Percentiles rank a stretch among this genome's conserved stretches.
Evolutionary conservation across 2,113 vertebrate genomes (phyloP).

Genomic region (Salvelinus namaycush): DNA sequence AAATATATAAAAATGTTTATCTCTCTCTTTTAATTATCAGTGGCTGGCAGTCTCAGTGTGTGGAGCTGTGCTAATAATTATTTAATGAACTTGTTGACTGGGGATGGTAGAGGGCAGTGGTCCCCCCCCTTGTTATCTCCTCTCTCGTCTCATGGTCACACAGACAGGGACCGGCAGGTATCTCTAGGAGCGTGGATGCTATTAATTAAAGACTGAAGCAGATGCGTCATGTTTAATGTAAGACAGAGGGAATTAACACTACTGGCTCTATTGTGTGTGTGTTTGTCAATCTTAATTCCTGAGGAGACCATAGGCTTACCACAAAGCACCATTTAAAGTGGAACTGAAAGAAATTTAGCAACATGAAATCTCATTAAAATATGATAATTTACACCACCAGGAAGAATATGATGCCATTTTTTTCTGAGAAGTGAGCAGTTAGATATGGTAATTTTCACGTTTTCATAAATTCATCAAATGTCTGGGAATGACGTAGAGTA

Average conservation of each 20-base stretch:
- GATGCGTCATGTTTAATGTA: constrained; percentile 25
- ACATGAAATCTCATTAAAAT: too few species aligned
- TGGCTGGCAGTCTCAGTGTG: constrained; percentile 45
- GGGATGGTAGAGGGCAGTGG: constrained; percentile 48
- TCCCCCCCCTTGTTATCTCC: constrained; percentile 45
- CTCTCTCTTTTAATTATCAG: constrained; percentile 69
- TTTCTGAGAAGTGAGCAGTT: too few species aligned
- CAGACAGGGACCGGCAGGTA: constrained; percentile 23
- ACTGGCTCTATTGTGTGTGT: not conserved
- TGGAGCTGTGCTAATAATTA: constrained; percentile 69
- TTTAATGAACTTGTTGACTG: constrained; percentile 76
- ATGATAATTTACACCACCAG: too few species aligned
- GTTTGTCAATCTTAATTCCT: not conserved
- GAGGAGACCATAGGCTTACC: too few species aligned
- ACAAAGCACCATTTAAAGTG: not conserved
- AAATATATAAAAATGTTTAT: constrained; percentile 40
- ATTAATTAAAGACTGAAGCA: constrained; percentile 21
- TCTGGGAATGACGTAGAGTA: too few species aligned
- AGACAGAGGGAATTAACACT: not conserved
- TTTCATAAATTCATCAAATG: too few species aligned
- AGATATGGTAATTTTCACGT: too few species aligned
- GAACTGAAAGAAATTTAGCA: too few species aligned
- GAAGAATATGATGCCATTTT: too few species aligned
- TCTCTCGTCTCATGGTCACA: not conserved
- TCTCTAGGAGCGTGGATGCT: not conserved